These are phyloP conservation scores for Pogoniulus pusillus DNA, from an alignment of 2,797 vertebrate species.

Conservation along the genomic window DNA sequence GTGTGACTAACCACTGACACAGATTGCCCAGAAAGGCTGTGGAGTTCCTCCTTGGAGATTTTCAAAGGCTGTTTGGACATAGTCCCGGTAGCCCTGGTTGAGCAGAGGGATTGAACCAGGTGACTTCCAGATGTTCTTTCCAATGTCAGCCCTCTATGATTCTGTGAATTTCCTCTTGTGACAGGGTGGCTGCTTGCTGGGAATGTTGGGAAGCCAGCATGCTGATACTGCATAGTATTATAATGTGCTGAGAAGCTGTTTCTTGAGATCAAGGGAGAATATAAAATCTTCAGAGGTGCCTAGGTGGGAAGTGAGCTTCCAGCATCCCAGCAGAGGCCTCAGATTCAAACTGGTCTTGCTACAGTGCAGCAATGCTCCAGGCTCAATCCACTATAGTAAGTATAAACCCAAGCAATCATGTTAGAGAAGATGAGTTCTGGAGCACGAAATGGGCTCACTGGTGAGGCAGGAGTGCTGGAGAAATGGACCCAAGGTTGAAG, in stretches of 20 bases:
- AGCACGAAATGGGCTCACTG: rapidly evolving
- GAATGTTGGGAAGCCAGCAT: rapidly evolving
- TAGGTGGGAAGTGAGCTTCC: not conserved
- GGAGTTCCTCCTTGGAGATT: no score
- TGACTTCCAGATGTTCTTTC: no score
- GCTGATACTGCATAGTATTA: not conserved
- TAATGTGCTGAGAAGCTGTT: not conserved
- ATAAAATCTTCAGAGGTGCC: not conserved
- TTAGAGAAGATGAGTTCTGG: not conserved
- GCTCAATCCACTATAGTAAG: not conserved
- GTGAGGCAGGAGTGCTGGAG: not conserved
- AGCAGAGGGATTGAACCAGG: no score
- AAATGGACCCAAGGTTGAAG: not conserved
- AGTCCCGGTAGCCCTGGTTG: no score
- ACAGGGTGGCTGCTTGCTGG: not conserved
- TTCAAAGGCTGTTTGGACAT: no score
- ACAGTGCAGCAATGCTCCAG: not conserved
- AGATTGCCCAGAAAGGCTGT: no score
- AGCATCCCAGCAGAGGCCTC: not conserved
- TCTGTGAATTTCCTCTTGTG: not conserved
- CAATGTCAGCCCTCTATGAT: no score
- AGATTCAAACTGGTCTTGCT: rapidly evolving
- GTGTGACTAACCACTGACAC: not conserved
- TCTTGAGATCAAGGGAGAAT: not conserved
- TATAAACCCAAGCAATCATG: not conserved